Evolutionary conservation across 2,888 invertebrate species (phyloP), one percentile per base, ranked within the genome.

Genomic region (Synanthedon andrenaeformis): DNA sequence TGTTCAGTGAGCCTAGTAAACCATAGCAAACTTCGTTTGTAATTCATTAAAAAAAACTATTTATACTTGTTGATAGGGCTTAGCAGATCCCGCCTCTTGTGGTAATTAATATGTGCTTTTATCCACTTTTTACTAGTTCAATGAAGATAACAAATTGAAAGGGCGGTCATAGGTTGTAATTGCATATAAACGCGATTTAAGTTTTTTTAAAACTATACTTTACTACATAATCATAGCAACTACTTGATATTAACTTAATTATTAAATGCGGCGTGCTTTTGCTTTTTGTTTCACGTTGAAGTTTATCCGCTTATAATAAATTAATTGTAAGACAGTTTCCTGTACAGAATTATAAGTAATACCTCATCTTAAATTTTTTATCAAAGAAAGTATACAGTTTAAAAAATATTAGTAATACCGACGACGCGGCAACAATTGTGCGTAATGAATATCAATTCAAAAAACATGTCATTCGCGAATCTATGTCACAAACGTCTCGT

Each of bases 41-140:
- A 59, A 57, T 52, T 57, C 63, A 69, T 62, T 69, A 72, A 19
- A 49, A 49, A 65, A 67, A 70, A 72, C 45, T n/a, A 45, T 64
- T 67, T 65, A 64, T 62, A 60, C 62, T 56, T 58, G 59, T 61
- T 62, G 60, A 64, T 60, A 65, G 60, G 61, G 62, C 61, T 13
- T 45, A 4, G 45, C 45, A 45, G 62, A 69, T 67, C 64, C 67
- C 65, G 45, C 45, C 45, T 45, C 45, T 45, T n/a, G 52, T 53
- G 54, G 60, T 67, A 69, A 69, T 71, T 68, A 65, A 60, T 55
- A 55, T 52, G 57, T 14, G 45, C 64, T 69, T 66, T 70, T 64
- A 59, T 56, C 55, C 51, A 56, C n/a, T 45, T 45, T 45, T 58
- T 63, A 58, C 61, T 61, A 58, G 54, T 49, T 49, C 19, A 17